Base-by-base conservation (phyloP, 2,113 vertebrate species). In the Larimichthys polyactis region DNA sequence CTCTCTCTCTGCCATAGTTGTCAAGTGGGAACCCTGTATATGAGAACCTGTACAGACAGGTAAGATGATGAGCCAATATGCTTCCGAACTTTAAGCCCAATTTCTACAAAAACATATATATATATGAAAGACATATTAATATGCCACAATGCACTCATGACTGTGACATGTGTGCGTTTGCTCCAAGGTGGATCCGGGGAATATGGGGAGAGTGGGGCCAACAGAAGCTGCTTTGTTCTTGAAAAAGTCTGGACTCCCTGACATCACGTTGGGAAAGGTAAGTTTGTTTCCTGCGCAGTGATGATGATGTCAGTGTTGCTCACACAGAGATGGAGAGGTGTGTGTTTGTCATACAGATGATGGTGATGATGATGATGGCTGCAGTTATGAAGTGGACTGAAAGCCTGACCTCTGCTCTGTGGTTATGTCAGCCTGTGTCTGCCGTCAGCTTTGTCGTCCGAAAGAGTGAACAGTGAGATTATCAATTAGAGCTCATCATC, bases 1-100 rank as follows among this genome's bases (percentile, higher is more conserved):
- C 63, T 81, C 32, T 75, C 60, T 65, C 55, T 93, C 84, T 71
- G 58, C 75, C 91, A 64, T 88, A 99, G 98, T 89, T 99, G 91
- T 95, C 96, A 36, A 87, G 95, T 92, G 97, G 97, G 92, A 98
- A 97, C 90, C 96, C 97, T 0, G 65, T 98, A n/a, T 99, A 97
- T 19, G 98, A 99, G 89, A 96, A 86, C 55, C 97, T 96, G 8
- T 99, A 99, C 90, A 97, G 98, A 92, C 98, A 99, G 96, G 98
- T 98, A 93, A 86, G 95, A 16, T 40, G 5, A 60, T 14, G 0
- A 29, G 7, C 27, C 2, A 9, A 2, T 19, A 46, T 17, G 16
- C 11, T 9, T 36, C 0, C 2, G 32, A 22, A 57, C 15, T 57
- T 0, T 3, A 3, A 22, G 2, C 36, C 16, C 17, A n/a, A 40